These are phyloP conservation scores for Apodemia duryi DNA, from an alignment of 2,888 invertebrate genomes.

Conservation along the genomic window DNA sequence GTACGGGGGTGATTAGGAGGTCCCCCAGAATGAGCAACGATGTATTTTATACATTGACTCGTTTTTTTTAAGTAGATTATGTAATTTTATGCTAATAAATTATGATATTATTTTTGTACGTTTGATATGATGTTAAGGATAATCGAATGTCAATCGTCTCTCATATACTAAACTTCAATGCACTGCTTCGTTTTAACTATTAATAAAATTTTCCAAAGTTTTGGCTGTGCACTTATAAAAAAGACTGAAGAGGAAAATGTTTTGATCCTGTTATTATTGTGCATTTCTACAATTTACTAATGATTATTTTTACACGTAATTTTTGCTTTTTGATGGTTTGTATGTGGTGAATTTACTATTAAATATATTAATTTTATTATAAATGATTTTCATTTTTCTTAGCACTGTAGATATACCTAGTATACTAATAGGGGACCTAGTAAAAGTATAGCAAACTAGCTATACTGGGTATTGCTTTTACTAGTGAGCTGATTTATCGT, in stretches of 20 bases:
- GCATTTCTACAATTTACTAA: conserved; percentile 39
- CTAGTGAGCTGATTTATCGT: too few relatives aligned
- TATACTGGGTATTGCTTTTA: too few relatives aligned
- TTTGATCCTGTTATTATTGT: conserved; percentile 44
- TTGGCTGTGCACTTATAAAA: conserved; percentile 62
- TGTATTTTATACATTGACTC: too few relatives aligned
- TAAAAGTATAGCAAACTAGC: too few relatives aligned
- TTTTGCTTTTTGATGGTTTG: conserved; percentile 25
- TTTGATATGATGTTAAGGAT: too few relatives aligned
- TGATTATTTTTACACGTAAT: conserved; percentile 32
- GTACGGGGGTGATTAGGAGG: too few relatives aligned
- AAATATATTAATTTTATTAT: conserved; percentile 41
- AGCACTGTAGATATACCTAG: too few relatives aligned
- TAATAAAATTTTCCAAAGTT: conserved; percentile 51
- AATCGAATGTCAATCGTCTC: background rate
- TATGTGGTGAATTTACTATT: conserved; percentile 43
- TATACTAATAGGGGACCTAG: too few relatives aligned
- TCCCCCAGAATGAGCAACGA: too few relatives aligned
- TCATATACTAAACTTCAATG: background rate
- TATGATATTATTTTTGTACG: too few relatives aligned
- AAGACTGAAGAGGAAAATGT: conserved; percentile 56
- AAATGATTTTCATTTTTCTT: conserved; percentile 15
- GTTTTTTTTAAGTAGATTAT: too few relatives aligned
- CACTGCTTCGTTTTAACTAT: conserved; percentile 2
- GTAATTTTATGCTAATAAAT: too few relatives aligned